Evolutionary conservation across 2,888 invertebrate species (phyloP), one percentile per base, ranked within the genome.

Genomic region (Phortica magna): DNA sequence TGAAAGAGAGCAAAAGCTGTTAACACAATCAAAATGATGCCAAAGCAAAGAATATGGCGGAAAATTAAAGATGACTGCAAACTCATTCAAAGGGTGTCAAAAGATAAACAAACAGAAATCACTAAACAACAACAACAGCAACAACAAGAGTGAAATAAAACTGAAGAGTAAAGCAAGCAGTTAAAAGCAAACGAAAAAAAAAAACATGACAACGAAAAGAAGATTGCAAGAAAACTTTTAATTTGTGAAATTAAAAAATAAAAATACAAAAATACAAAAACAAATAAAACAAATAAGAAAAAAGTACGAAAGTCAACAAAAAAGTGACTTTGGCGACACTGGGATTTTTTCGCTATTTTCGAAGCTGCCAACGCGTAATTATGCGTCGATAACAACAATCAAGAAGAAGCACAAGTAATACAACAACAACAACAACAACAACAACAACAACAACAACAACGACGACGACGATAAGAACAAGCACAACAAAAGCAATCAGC

Each of bases 121-220:
- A 39, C 41, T 39, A 14, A 55, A 55, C n/a, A 55, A 55, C 55
- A 55, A 12, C n/a, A 55, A 55, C 55, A 55, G 14, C 65, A 65
- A 65, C 65, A 42, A 19, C 12, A 73, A 73, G 31, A 65, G 53
- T 7, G n/a, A 65, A 53, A 43, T 59, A 57, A 41, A 75, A 71
- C 31, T 17, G 22, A 42, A 67, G 53, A 68, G 55, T 68, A 55
- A 75, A 42, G 55, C 65, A 71, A 65, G 57, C 67, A 48, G 39
- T 7, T 14, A 55, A 55, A 6, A 9, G n/a, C 5, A 55, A 55
- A 12, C 5, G 12, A 55, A 12, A 14, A 55, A 17, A 55, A 55
- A 55, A 55, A 17, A 14, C 55, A 7, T 55, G 55, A 71, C 43
- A 48, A 53, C 71, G 53, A 48, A 14, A 14, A 42, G 68, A 22